Evolutionary conservation across 2,113 vertebrate species (phyloP).

Genomic region (Leptobrachium leishanense): DNA sequence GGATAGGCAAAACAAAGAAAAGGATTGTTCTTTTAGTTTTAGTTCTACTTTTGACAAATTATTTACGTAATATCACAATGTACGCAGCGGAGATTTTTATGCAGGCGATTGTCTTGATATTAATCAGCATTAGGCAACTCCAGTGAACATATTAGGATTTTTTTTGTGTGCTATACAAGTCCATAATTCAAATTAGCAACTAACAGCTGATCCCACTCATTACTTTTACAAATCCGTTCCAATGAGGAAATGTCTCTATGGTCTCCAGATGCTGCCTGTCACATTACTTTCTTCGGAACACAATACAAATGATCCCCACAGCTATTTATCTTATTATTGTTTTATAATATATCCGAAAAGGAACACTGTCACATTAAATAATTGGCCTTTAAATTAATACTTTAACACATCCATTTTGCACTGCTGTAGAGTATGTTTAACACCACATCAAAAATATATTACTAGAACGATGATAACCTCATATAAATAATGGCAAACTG

Average conservation of each 20-base stretch:
- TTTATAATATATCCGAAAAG: slow-evolving; percentile 1
- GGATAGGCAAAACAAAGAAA: no score
- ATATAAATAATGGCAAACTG: no score
- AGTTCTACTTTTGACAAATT: no score
- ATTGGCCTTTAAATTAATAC: neutral
- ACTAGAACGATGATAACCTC: no score
- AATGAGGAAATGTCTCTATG: slow-evolving; percentile 13
- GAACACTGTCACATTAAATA: neutral
- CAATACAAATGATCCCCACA: neutral
- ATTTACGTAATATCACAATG: neutral
- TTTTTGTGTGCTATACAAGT: slow-evolving; percentile 22
- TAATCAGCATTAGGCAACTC: neutral
- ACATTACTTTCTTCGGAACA: neutral
- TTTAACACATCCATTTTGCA: no score
- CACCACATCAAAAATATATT: no score
- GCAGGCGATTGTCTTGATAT: neutral
- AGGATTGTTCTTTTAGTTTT: no score
- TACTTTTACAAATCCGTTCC: slow-evolving; percentile 16
- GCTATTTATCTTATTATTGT: slow-evolving; percentile 12
- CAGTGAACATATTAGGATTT: slow-evolving; percentile 9
- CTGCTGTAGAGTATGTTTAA: no score
- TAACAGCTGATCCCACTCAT: slow-evolving; percentile 39
- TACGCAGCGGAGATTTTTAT: neutral
- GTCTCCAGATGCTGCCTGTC: slow-evolving; percentile 24
- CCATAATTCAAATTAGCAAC: slow-evolving; percentile 17